phyloP scores from a whole-genome alignment of 2,888 invertebrate species.

The Luperina testacea region DNA sequence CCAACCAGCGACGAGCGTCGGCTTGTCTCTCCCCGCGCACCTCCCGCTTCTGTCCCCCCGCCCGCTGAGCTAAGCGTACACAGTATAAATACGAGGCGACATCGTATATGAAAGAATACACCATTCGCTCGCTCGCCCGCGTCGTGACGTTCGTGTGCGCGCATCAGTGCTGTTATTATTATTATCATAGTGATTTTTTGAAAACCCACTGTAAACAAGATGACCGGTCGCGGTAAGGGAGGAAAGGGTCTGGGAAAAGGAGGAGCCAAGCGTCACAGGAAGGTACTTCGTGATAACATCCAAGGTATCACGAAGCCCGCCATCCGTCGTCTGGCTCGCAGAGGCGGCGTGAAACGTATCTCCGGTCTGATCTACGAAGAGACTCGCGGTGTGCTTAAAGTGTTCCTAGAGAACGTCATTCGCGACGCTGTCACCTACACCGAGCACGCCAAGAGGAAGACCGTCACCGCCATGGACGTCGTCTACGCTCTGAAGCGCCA shows the following conservation, averaged over 20 bases:
- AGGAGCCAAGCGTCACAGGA: conserved; percentile 94
- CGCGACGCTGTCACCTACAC: too few relatives aligned
- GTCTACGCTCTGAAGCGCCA: conserved; percentile 81
- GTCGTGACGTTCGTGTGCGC: not conserved
- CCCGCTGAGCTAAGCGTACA: too few relatives aligned
- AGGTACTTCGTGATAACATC: conserved; percentile 73
- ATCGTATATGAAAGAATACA: not conserved
- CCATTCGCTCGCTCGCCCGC: conserved; percentile 12
- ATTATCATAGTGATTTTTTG: not conserved
- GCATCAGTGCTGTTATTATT: not conserved
- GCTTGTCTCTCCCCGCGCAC: too few relatives aligned
- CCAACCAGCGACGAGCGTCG: too few relatives aligned
- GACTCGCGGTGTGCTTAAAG: too few relatives aligned
- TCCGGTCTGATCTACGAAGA: too few relatives aligned
- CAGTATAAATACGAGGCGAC: too few relatives aligned
- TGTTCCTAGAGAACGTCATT: too few relatives aligned
- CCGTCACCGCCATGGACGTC: too few relatives aligned
- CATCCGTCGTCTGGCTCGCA: conserved; percentile 88
- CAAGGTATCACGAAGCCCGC: conserved; percentile 94
- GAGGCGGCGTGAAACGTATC: conserved; percentile 82
- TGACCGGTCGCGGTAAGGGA: conserved; percentile 94
- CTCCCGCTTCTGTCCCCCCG: too few relatives aligned
- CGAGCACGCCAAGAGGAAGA: too few relatives aligned
- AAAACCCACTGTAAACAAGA: conserved; percentile 70
- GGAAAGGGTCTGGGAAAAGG: conserved; percentile 93